Base-by-base conservation (phyloP, 2,113 vertebrate genomes). In the Copsychus sechellarum region DNA sequence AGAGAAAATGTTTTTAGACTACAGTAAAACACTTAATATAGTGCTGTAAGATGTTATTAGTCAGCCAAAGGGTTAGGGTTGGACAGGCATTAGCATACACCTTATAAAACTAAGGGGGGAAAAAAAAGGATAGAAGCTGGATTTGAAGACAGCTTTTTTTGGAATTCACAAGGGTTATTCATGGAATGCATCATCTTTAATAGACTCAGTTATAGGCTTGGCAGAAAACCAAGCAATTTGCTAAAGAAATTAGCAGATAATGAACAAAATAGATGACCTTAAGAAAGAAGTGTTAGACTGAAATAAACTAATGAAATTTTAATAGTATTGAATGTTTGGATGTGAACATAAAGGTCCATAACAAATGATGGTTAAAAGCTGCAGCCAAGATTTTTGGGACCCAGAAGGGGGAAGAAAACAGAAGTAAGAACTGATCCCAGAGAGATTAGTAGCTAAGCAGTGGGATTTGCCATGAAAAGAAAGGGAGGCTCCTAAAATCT, bases 171-270 rank as follows among this genome's bases (percentile, higher is more conserved):
- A 51, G 16, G 12, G 25, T 65, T 95, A 60, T 80, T 96, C n/a
- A 48, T 65, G 43, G 50, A 90, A 92, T 80, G 36, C 16, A 62
- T 73, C 38, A 85, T 84, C 38, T 77, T 93, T 90, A 69, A 62
- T 73, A 80, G 58, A 57, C 25, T 62, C 19, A 40, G 86, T 93
- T 88, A 73, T 58, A 34, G 58, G 6, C 11, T 88, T 96, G 71
- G 62, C 79, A 92, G 38, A 73, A 90, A 90, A 50, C 62, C 53
- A 94, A 82, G 58, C 21, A 69, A 43, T 38, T 31, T 77, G 54
- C 19, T 93, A 93, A 88, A 83, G 62, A 86, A 88, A 86, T 86
- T 61, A 88, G 5, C 50, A 93, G 54, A 86, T 73, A 86, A 92
- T 47, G 58, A 40, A 86, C 62, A 70, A 77, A 92, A 88, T 62